phyloP scores from a whole-genome alignment of 2,113 vertebrate species.

The Pseudorhombus dupliciocellatus region DNA sequence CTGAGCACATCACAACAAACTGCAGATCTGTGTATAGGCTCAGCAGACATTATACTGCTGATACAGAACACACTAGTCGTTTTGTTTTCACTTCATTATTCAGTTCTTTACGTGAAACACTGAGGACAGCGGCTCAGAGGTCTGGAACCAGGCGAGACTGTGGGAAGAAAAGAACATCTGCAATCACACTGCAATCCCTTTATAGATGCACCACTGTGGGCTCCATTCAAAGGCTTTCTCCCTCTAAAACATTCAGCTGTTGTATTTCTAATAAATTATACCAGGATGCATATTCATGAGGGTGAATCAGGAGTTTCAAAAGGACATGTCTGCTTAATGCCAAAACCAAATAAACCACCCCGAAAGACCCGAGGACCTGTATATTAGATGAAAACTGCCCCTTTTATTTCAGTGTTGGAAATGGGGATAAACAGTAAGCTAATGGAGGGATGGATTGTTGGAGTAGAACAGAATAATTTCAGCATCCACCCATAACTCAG shows the following conservation, averaged over 20 bases:
- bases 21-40: not conserved
- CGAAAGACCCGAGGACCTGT: not conserved
- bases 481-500: no score
- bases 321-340: not conserved
- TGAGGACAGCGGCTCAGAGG: not conserved
- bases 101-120: not conserved
- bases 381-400: not conserved
- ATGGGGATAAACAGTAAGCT: not conserved
- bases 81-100: conserved; percentile 5
- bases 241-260: not conserved
- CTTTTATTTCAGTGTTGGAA: not conserved
- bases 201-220: conserved; percentile 1
- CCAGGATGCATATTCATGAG: not conserved
- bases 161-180: not conserved
- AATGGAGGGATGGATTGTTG: not conserved
- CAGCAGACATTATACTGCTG: not conserved
- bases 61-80: not conserved
- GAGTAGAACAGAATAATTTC: no score
- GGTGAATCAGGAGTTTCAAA: not conserved
- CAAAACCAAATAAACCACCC: not conserved
- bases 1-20: conserved; percentile 2
- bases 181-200: not conserved
- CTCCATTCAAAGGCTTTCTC: not conserved
- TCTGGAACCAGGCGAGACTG: not conserved
- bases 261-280: not conserved